These are phyloP conservation scores for Tridacna crocea DNA, from an alignment of 2,888 invertebrate species.

Conservation along the genomic window DNA sequence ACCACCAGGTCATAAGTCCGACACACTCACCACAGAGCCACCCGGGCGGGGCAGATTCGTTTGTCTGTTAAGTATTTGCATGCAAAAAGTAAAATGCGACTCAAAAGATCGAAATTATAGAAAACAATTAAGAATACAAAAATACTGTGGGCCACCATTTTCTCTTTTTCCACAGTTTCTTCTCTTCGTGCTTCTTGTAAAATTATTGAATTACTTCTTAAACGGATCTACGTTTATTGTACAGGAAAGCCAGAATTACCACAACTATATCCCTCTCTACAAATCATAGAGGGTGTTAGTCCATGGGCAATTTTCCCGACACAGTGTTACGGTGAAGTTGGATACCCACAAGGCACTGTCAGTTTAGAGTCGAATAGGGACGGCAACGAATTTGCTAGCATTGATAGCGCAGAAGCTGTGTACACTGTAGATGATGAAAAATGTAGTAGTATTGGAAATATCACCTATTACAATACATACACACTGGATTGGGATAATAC, in stretches of 20 bases:
- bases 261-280: slow-evolving; percentile 3
- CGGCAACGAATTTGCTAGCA: neutral
- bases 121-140: too few species aligned
- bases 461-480: slow-evolving; percentile 13
- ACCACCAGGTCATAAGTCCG: too few species aligned
- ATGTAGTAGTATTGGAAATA: slow-evolving; percentile 14
- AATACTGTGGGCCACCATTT: too few species aligned
- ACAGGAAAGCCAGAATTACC: slow-evolving; percentile 24
- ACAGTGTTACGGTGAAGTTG: slow-evolving; percentile 23
- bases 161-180: too few species aligned
- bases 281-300: slow-evolving; percentile 28
- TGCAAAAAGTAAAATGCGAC: too few species aligned
- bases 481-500: slow-evolving; percentile 24
- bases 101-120: too few species aligned
- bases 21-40: too few species aligned
- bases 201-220: too few species aligned
- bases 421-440: neutral
- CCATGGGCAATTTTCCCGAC: slow-evolving; percentile 25
- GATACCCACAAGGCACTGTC: slow-evolving; percentile 16
- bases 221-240: too few species aligned
- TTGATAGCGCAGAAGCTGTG: neutral
- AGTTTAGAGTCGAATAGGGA: slow-evolving; percentile 21
- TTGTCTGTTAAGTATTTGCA: too few species aligned
- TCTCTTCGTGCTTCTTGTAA: too few species aligned
- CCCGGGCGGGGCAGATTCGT: too few species aligned